Evolutionary conservation across 2,797 vertebrate genomes (phyloP).

Genomic region (Cottoperca gobio): DNA sequence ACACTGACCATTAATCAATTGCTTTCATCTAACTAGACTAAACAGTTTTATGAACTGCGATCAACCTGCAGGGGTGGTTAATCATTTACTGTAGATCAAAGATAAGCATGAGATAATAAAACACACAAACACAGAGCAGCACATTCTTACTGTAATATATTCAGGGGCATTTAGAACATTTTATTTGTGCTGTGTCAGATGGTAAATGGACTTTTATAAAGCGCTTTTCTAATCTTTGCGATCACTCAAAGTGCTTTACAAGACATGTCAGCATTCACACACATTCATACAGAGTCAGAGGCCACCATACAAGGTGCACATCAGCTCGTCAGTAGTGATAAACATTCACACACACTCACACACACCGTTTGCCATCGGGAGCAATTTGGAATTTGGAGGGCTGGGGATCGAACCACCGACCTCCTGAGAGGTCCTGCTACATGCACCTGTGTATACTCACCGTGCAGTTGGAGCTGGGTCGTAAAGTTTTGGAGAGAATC

Average conservation of each 20-base stretch:
- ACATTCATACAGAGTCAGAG: no score
- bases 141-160: background rate
- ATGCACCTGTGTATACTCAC: constrained; percentile 67
- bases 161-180: background rate
- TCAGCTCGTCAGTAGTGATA: no score
- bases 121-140: background rate
- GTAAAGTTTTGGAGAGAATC: constrained; percentile 81
- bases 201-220: no score
- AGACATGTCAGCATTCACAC: no score
- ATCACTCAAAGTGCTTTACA: no score
- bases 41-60: constrained; percentile 4
- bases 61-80: background rate
- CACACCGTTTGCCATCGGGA: no score
- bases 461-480: constrained; percentile 78
- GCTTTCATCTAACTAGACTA: background rate
- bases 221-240: no score
- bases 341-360: no score
- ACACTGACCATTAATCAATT: background rate
- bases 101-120: constrained; percentile 19
- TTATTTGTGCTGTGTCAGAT: background rate
- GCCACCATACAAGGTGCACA: no score
- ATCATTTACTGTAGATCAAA: constrained; percentile 7
- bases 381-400: no score
- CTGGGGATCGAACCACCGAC: no score
- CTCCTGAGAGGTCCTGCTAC: no score